Evolutionary conservation across 2,113 vertebrate genomes (phyloP).

Genomic region (Numenius arquata): DNA sequence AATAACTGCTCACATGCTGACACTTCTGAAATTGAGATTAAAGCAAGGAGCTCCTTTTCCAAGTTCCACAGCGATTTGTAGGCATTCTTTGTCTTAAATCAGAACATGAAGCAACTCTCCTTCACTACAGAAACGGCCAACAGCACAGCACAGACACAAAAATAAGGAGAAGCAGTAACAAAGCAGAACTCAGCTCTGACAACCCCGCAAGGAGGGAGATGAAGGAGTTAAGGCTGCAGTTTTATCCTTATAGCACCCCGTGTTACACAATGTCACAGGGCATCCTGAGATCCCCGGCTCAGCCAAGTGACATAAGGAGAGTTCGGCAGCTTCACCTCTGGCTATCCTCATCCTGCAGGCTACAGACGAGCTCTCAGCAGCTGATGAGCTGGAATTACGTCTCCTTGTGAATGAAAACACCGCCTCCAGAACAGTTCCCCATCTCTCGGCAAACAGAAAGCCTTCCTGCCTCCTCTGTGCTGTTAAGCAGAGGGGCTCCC

Average conservation of each 20-base stretch:
- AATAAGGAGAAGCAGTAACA: background rate
- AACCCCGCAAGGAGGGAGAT: background rate
- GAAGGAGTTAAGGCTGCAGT: background rate
- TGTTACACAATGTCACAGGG: background rate
- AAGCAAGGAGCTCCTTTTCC: background rate
- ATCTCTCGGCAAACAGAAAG: background rate
- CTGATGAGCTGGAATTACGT: background rate
- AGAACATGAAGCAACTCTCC: background rate
- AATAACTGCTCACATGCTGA: background rate
- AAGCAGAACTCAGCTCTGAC: rapidly evolving
- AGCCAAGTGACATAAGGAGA: background rate
- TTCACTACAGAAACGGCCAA: background rate
- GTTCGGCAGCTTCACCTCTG: background rate
- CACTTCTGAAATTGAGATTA: background rate
- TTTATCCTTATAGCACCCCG: background rate
- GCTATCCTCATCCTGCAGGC: background rate
- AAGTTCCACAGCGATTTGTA: background rate
- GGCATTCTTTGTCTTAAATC: background rate
- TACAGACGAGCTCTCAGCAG: background rate
- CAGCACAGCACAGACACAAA: background rate
- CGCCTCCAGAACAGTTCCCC: rapidly evolving
- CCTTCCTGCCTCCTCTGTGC: background rate
- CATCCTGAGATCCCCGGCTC: background rate
- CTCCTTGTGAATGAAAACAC: background rate
- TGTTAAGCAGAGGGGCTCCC: background rate